Evolutionary conservation across 2,797 vertebrate species (phyloP).

Genomic region (Vultur gryphus): DNA sequence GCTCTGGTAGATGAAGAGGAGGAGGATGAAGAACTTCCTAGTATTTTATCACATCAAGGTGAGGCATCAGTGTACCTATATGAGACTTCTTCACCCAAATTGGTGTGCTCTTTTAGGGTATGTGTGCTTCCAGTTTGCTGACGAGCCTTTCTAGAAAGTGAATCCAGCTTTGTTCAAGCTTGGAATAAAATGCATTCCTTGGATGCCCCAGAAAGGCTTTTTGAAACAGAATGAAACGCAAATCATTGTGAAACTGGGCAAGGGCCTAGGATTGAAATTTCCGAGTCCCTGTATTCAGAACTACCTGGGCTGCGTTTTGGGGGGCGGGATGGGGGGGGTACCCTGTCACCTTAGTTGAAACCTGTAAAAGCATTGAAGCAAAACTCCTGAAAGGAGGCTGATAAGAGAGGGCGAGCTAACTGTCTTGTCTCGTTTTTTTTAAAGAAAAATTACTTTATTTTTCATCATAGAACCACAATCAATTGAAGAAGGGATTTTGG

Average conservation of each 20-base stretch:
- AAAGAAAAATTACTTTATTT: neutral
- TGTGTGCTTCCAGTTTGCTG: neutral
- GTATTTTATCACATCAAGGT: slow-evolving; percentile 76
- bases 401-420: neutral
- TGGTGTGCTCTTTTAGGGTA: neutral
- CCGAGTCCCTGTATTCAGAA: rapidly evolving
- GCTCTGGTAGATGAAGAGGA: slow-evolving; percentile 73
- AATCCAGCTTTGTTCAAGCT: neutral
- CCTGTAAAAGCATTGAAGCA: neutral
- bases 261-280: neutral
- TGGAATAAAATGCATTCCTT: neutral
- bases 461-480: slow-evolving; percentile 72
- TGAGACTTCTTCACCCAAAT: too few species aligned
- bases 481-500: slow-evolving; percentile 83
- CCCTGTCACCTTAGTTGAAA: too few species aligned
- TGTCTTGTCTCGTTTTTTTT: neutral
- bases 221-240: neutral
- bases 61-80: neutral
- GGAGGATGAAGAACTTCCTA: slow-evolving; percentile 86
- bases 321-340: neutral
- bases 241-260: neutral
- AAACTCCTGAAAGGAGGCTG: neutral
- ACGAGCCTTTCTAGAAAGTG: neutral
- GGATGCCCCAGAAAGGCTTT: neutral
- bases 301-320: neutral